Evolutionary conservation across 35 echinoderm and acorn worm genomes (phyloP).

Genomic region (Apostichopus californicus): DNA sequence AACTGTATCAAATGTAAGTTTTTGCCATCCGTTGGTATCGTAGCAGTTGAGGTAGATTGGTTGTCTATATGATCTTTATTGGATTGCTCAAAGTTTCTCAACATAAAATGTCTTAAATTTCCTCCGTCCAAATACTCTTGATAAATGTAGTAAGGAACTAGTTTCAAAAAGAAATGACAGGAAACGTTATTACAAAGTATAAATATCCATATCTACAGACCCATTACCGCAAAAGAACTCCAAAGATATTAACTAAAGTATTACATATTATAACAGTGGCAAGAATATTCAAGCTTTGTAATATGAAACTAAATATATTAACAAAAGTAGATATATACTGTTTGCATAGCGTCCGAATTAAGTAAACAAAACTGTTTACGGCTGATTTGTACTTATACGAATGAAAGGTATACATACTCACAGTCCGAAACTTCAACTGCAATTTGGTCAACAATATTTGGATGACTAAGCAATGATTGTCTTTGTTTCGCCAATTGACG

Average conservation of each 20-base stretch:
- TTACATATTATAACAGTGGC: no score
- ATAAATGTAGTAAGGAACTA: slow-evolving; percentile 3
- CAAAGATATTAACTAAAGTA: no score
- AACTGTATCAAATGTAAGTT: neutral
- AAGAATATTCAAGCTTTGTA: no score
- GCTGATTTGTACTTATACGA: no score
- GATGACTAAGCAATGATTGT: neutral
- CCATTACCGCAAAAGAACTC: no score
- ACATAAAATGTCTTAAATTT: slow-evolving; percentile 7
- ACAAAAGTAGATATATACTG: no score
- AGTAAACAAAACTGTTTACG: no score
- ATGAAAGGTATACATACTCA: neutral
- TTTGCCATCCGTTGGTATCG: neutral
- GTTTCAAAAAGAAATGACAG: neutral
- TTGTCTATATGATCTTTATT: neutral
- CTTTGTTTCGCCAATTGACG: neutral
- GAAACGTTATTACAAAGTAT: neutral
- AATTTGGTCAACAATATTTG: neutral
- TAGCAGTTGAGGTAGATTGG: neutral
- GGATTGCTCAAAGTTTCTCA: neutral
- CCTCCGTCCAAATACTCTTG: neutral
- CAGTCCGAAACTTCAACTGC: slow-evolving; percentile 3
- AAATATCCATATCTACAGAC: no score
- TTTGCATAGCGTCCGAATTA: no score
- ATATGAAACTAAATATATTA: no score